Base-by-base conservation (phyloP, 2,797 vertebrate genomes). In the Premnoplex brunnescens region DNA sequence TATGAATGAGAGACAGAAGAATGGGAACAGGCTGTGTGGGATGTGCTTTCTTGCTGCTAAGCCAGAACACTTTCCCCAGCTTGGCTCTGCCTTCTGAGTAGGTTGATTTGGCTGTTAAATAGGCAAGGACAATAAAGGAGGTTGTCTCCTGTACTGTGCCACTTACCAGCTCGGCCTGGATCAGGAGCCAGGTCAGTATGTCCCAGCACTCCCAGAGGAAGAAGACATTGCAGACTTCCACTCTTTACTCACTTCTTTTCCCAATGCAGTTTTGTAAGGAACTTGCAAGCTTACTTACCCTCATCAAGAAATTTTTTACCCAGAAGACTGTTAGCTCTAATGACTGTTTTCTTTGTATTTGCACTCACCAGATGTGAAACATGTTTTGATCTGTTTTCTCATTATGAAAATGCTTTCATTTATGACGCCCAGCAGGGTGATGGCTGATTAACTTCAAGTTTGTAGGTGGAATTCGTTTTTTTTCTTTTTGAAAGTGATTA, bases 371-470 rank as follows among this genome's bases (percentile, higher is more conserved):
- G 80, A 90, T 52, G 71, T 59, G 55, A 89, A 94, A 92, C 58
- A 46, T 48, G 85, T 89, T 86, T 79, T 90, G 79, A 93, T 95
- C 60, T 62, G 71, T 94, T 96, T 95, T 85, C 77, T 88, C 30
- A 77, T 84, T 91, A 85, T 41, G 72, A 78, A 79, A 89, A 68
- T 41, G 28, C 48, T 87, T 88, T 85, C 67, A 72, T 84, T 96
- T 93, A 69, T 93, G 71, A 81, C 48, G 30, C 91, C 77, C 87
- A 58, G 41, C 59, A 91, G 74, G 91, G 55, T 24, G n/a, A 76
- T 36, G 56, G 52, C 32, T 71, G 85, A 88, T 91, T 94, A 94
- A 86, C 21, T 75, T 51, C 72, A 37, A 74, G 41, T 39, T 71
- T 80, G 49, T 84, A 85, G 37, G 64, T 75, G 32, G 64, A 94